Conservation (phyloP, 2,888 invertebrate species). For the Drosophila longiperda region DNA sequence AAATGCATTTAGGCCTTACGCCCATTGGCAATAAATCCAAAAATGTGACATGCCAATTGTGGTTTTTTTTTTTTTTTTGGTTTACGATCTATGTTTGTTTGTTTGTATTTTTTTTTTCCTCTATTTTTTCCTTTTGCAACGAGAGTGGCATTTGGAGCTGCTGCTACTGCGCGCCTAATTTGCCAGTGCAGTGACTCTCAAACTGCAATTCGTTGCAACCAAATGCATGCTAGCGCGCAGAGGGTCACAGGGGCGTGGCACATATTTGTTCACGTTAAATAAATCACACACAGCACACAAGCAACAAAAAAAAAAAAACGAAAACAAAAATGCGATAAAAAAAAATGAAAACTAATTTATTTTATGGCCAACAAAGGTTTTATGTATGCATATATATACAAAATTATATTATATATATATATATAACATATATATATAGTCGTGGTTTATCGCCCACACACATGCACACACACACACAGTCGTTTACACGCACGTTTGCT, state of each 20-base stretch:
- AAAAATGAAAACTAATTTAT: conserved; percentile 14
- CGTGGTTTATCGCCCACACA: conserved; percentile 20
- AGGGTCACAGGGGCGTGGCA: conserved; percentile 8
- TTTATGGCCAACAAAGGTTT: background rate
- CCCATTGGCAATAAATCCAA: conserved; percentile 31
- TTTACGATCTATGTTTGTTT: background rate
- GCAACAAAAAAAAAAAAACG: conserved; percentile 9
- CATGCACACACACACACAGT: background rate
- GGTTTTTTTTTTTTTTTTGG: background rate
- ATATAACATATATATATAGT: conserved; percentile 4
- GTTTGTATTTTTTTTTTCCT: background rate
- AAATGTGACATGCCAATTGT: conserved; percentile 23
- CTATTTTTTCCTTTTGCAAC: conserved; percentile 7
- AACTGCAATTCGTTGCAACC: conserved; percentile 30
- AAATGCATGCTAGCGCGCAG: background rate
- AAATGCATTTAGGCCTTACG: conserved; percentile 23
- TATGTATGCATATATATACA: background rate
- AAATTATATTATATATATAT: background rate
- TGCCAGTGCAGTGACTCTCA: conserved; percentile 28
- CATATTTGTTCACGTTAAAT: background rate
- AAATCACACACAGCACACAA: conserved; percentile 11
- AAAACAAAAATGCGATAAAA: conserved; percentile 3
- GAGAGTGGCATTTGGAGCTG: background rate
- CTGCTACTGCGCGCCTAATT: conserved; percentile 21
- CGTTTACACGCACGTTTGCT: conserved; percentile 37